Conservation (phyloP, 2,888 invertebrate species). For the Uropetala carovei region DNA sequence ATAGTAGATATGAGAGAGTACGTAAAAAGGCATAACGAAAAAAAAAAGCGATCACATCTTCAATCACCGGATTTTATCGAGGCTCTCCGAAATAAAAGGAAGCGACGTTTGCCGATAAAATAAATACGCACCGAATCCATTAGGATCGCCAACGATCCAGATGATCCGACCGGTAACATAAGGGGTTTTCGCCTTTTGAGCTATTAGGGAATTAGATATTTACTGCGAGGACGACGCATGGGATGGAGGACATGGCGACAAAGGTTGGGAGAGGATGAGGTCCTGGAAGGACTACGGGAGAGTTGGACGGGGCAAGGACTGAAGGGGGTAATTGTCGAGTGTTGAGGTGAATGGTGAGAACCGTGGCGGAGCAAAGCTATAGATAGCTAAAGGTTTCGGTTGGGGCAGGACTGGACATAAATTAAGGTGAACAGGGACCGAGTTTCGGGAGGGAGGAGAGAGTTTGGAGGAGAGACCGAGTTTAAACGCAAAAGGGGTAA, state of each 20-base stretch:
- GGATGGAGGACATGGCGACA: no score
- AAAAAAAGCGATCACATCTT: no score
- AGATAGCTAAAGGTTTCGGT: conserved; percentile 5
- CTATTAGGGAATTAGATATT: conserved; percentile 34
- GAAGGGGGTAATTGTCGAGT: conserved; percentile 26
- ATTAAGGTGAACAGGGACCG: background rate
- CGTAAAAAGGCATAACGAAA: no score
- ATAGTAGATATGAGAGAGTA: no score
- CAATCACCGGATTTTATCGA: no score
- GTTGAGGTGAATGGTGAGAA: no score
- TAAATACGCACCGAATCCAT: background rate
- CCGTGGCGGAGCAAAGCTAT: background rate
- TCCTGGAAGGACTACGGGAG: background rate
- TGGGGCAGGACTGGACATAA: background rate
- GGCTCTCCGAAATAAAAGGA: no score
- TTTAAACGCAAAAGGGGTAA: background rate
- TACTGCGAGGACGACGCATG: background rate
- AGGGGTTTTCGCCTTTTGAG: conserved; percentile 33
- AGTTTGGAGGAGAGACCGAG: background rate
- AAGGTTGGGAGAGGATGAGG: no score
- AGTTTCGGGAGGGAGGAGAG: no score
- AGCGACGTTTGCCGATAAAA: no score
- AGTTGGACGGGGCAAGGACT: background rate
- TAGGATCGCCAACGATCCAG: background rate
- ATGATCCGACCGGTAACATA: background rate